Percentiles rank a stretch among this genome's conserved stretches.
phyloP scores from a whole-genome alignment of 2,797 vertebrate species.

The Neopelma chrysocephalum region DNA sequence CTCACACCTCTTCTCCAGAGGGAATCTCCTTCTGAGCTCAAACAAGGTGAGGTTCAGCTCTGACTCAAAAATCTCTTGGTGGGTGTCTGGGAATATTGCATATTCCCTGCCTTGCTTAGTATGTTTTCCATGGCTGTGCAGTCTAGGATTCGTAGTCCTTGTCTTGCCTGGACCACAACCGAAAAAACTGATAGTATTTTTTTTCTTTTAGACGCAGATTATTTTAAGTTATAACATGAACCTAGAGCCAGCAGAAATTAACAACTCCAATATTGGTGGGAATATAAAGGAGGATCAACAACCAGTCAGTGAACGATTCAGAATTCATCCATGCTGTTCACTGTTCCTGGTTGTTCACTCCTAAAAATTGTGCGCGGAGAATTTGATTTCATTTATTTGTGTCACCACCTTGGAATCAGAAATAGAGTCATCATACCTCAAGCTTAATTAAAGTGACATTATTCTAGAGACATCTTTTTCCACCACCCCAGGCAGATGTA shows the following conservation, averaged over 20 bases:
- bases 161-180: not conserved
- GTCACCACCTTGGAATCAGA: not conserved
- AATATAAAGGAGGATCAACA: not conserved
- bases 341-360: not conserved
- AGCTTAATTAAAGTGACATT: not conserved
- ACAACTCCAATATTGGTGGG: not conserved
- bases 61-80: not conserved
- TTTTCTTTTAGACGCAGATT: not conserved
- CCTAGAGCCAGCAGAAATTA: not conserved
- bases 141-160: not conserved
- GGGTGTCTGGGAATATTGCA: not conserved
- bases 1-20: not conserved
- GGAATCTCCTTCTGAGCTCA: not conserved
- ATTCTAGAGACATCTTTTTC: not conserved
- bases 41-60: not conserved
- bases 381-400: not conserved
- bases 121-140: not conserved
- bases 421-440: not conserved
- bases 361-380: rapidly evolving
- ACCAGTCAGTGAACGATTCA: not conserved
- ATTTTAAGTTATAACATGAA: not conserved
- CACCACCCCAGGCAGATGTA: rapidly evolving
- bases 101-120: not conserved
- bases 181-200: not conserved
- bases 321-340: not conserved